These are phyloP conservation scores for Monarcha castaneiventris DNA, from an alignment of 2,113 vertebrate genomes.

Conservation along the genomic window DNA sequence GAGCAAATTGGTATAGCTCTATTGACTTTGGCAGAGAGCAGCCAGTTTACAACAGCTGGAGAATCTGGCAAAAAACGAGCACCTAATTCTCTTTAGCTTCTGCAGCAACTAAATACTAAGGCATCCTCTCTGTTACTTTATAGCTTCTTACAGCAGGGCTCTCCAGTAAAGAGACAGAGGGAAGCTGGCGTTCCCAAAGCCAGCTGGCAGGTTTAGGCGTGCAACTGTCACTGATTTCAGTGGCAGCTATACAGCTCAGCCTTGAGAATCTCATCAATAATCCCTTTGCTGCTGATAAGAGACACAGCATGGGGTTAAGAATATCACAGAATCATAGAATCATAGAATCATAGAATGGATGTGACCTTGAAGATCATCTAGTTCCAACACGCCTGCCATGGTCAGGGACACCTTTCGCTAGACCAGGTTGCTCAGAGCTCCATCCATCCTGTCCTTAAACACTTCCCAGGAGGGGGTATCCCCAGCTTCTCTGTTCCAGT, in stretches of 20 bases:
- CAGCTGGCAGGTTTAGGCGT: background rate
- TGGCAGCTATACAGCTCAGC: background rate
- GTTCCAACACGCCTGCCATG: background rate
- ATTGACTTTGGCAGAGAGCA: background rate
- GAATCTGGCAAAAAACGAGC: background rate
- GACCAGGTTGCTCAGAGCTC: background rate
- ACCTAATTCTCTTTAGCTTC: background rate
- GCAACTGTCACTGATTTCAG: background rate
- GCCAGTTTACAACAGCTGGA: background rate
- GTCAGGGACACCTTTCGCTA: background rate
- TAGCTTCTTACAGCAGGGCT: background rate
- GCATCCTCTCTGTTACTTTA: background rate
- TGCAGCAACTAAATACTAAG: background rate
- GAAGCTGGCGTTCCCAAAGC: background rate
- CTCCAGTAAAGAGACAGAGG: background rate
- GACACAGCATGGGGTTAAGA: background rate
- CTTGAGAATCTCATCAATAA: background rate
- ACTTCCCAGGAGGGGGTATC: background rate
- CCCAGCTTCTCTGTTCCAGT: background rate
- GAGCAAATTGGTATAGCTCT: background rate
- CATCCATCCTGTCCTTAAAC: background rate
- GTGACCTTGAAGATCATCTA: background rate
- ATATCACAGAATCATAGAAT: background rate
- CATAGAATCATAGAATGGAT: background rate
- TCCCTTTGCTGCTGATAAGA: background rate